These are phyloP conservation scores for Ascaphus truei DNA, from an alignment of 2,113 vertebrate species.

Conservation along the genomic window DNA sequence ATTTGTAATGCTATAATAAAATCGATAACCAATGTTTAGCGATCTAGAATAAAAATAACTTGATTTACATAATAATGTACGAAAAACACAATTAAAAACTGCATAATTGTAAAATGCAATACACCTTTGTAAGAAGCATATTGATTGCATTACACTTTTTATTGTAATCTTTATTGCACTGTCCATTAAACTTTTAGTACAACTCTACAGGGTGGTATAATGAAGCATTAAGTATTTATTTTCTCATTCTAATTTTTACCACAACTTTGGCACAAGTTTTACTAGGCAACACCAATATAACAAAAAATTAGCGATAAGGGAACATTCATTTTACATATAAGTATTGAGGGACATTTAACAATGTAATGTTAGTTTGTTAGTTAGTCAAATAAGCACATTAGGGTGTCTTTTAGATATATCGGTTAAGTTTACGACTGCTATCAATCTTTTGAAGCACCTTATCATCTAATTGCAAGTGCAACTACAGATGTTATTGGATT, in stretches of 20 bases:
- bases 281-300: neutral
- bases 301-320: neutral
- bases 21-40: no score
- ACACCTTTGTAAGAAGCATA: no score
- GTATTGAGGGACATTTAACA: slow-evolving; percentile 20
- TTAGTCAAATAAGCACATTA: slow-evolving; percentile 15
- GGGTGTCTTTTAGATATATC: slow-evolving; percentile 24
- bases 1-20: no score
- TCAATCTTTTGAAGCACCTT: slow-evolving; percentile 21
- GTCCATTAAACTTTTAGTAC: neutral
- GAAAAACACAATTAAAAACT: no score
- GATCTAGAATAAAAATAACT: no score
- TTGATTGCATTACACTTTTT: no score
- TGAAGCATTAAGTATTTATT: neutral
- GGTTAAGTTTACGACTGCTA: slow-evolving; percentile 13
- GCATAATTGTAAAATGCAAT: no score
- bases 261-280: slow-evolving; percentile 1
- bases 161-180: neutral
- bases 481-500: slow-evolving; percentile 25
- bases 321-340: neutral
- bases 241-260: slow-evolving; percentile 5
- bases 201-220: neutral
- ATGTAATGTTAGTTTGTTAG: slow-evolving; percentile 4
- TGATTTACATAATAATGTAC: no score
- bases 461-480: slow-evolving; percentile 35